Percentiles rank a stretch among this genome's conserved stretches.
Conservation (phyloP, 2,888 invertebrate species). For the Calliopum simillimum region DNA sequence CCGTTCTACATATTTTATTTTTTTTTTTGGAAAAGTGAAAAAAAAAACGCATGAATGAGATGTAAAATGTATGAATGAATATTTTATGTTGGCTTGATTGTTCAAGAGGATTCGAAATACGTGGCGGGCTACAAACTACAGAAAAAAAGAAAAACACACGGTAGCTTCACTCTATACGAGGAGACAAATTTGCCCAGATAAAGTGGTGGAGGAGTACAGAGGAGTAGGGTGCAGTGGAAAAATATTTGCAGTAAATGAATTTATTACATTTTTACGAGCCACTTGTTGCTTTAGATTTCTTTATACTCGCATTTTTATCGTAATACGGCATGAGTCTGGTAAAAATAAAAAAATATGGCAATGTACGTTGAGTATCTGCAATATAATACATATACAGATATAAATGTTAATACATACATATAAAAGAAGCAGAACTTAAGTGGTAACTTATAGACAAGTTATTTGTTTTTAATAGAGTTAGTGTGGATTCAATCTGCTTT, state of each 20-base stretch:
- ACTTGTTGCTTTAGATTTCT: conserved; percentile 31
- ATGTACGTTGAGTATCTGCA: no score
- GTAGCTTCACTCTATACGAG: neutral
- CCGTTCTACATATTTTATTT: no score
- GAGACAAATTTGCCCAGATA: conserved; percentile 1
- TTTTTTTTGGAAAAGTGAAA: conserved; percentile 18
- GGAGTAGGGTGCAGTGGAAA: conserved; percentile 1
- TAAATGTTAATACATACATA: no score
- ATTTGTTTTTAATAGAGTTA: no score
- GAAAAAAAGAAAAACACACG: no score
- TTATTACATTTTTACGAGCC: conserved; percentile 34
- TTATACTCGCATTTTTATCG: neutral
- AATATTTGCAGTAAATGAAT: conserved; percentile 26
- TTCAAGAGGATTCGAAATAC: conserved; percentile 8
- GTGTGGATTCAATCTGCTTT: no score
- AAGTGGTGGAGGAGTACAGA: neutral
- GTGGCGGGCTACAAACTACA: neutral
- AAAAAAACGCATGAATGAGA: conserved; percentile 40
- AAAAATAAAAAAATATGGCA: neutral
- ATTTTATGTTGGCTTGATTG: conserved; percentile 30
- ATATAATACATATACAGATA: no score
- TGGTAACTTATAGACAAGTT: no score
- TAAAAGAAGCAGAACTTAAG: no score
- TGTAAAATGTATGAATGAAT: conserved; percentile 42
- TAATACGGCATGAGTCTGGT: neutral